A percentile compares a stretch with the other conserved stretches of the same genome.
phyloP scores from a whole-genome alignment of 1,140 invertebrate genomes.

The Drosophila nasuta region DNA sequence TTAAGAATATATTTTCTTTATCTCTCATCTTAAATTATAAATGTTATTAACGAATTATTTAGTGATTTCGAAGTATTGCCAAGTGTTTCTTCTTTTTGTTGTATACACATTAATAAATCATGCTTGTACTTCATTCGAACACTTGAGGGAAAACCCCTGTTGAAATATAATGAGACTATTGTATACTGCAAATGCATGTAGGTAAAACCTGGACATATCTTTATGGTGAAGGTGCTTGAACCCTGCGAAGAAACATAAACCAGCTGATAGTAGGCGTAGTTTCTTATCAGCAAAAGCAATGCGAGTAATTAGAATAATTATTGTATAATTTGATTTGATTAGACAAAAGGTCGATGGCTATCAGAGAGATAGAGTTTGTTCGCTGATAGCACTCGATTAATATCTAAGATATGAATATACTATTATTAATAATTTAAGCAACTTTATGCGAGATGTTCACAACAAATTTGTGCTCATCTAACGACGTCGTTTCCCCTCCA shows the following conservation, averaged over 20 bases:
- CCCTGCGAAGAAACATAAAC: background rate
- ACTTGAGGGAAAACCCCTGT: no score
- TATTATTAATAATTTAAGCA: background rate
- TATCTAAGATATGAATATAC: no score
- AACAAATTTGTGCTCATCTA: background rate
- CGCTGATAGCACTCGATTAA: background rate
- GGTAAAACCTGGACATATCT: background rate
- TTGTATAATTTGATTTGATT: constrained; percentile 13
- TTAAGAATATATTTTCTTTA: no score
- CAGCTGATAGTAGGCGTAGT: background rate
- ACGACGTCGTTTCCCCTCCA: constrained; percentile 21
- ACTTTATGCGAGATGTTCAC: background rate
- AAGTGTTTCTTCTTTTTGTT: no score
- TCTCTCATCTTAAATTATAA: no score
- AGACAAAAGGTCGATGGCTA: background rate
- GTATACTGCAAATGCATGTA: background rate
- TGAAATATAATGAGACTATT: no score
- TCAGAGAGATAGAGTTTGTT: no score
- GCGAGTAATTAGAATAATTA: constrained; percentile 10
- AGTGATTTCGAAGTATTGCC: no score
- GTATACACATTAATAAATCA: no score
- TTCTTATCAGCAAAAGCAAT: constrained; percentile 6
- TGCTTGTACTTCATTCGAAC: no score
- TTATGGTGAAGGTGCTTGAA: constrained; percentile 24
- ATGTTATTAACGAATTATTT: no score